A percentile compares a stretch with the other conserved stretches of the same genome.
Evolutionary conservation across 2,113 vertebrate species (phyloP).

Genomic region (Eublepharis macularius): DNA sequence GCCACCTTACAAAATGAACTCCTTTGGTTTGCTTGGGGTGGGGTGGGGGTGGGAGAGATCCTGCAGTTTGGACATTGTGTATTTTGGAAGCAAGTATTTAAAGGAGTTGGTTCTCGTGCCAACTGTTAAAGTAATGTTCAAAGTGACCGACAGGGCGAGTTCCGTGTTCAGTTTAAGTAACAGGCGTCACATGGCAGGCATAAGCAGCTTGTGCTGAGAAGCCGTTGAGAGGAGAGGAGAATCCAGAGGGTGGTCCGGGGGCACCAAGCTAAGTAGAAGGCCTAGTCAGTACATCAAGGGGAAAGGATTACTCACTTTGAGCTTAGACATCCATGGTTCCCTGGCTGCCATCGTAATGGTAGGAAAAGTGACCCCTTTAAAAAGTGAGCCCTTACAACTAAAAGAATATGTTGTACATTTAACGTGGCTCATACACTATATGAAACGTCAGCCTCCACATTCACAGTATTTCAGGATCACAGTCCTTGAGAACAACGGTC

Average conservation of each 20-base stretch:
- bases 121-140: not conserved
- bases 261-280: no score
- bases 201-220: not conserved
- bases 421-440: no score
- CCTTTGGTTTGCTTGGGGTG: no score
- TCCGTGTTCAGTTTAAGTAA: not conserved
- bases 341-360: not conserved
- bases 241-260: no score
- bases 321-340: not conserved
- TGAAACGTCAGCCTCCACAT: not conserved
- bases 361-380: not conserved
- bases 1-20: no score
- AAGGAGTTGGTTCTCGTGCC: not conserved
- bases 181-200: not conserved
- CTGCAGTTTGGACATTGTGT: not conserved
- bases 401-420: not conserved
- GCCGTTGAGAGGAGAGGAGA: not conserved
- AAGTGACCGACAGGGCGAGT: not conserved
- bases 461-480: not conserved
- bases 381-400: no score
- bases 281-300: not conserved
- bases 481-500: not conserved
- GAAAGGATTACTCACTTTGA: not conserved
- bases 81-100: not conserved
- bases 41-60: no score